These are phyloP conservation scores for Drosophila ironensis DNA, from an alignment of 1,140 invertebrate species.

Conservation along the genomic window DNA sequence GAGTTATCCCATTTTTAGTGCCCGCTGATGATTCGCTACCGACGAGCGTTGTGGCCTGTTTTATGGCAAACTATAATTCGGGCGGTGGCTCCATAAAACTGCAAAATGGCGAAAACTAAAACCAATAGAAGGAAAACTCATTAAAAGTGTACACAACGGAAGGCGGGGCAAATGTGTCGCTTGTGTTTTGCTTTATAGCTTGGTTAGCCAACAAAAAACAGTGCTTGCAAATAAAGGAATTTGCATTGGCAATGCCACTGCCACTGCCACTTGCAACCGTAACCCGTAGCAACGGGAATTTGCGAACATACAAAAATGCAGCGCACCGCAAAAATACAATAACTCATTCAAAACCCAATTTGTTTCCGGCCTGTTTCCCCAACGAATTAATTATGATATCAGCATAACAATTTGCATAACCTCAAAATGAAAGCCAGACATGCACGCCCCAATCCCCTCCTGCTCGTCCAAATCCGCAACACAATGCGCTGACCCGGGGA, in stretches of 20 bases:
- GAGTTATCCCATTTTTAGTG: conserved; percentile 28
- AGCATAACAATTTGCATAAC: conserved; percentile 79
- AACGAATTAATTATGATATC: conserved; percentile 79
- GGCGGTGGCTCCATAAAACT: conserved; percentile 14
- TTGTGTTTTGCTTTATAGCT: conserved; percentile 1
- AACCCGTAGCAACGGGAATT: conserved; percentile 1
- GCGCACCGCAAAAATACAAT: conserved; percentile 68
- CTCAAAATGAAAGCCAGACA: conserved; percentile 74
- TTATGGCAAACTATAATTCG: conserved; percentile 25
- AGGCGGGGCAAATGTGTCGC: conserved; percentile 8
- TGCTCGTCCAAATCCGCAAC: conserved; percentile 1
- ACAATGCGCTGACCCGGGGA: conserved; percentile 12
- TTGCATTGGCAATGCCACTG: not conserved
- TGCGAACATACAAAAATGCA: conserved; percentile 50
- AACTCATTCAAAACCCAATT: conserved; percentile 80
- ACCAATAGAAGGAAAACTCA: conserved; percentile 35
- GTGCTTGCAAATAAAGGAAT: conserved; percentile 4
- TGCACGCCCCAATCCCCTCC: conserved; percentile 1
- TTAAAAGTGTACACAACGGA: conserved; percentile 4
- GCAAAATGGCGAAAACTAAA: conserved; percentile 22
- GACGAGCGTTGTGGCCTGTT: conserved; percentile 15
- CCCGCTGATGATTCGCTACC: conserved; percentile 18
- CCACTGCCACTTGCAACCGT: not conserved
- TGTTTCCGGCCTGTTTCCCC: conserved; percentile 77
- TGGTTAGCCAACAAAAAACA: not conserved